Percentiles rank a stretch among this genome's conserved stretches.
Conservation (phyloP, 2,888 invertebrate genomes). For the Cephus sareptanus region DNA sequence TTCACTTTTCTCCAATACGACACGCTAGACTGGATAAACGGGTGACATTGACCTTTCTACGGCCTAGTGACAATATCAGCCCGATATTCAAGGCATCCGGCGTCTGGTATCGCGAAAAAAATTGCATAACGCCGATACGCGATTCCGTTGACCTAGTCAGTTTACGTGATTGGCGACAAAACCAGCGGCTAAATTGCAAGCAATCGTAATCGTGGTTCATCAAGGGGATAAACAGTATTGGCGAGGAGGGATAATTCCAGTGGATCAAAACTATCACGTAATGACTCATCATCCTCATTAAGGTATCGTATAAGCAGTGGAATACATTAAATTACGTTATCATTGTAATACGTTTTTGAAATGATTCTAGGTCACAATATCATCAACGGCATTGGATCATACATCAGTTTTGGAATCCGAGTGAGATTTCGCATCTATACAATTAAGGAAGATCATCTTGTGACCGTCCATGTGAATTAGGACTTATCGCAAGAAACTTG, state of each 20-base stretch:
- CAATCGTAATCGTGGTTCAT: background rate
- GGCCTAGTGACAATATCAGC: background rate
- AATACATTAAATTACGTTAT: background rate
- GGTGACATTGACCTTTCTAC: background rate
- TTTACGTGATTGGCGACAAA: background rate
- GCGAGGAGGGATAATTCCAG: background rate
- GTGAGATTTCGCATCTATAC: background rate
- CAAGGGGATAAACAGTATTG: background rate
- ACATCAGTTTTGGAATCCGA: background rate
- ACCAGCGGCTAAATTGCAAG: background rate
- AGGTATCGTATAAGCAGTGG: background rate
- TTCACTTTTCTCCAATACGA: background rate
- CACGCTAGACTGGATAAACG: background rate
- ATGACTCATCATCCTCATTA: background rate
- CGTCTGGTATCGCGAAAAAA: background rate
- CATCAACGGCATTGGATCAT: background rate
- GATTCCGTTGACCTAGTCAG: background rate
- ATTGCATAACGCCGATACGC: background rate
- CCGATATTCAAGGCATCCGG: background rate
- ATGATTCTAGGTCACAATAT: background rate
- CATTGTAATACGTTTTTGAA: background rate
- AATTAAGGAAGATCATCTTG: background rate
- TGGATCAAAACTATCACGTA: background rate
- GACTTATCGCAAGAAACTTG: background rate
- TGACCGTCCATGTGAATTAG: background rate